phyloP scores from a whole-genome alignment of 2,797 vertebrate species.

The Girardinus metallicus region DNA sequence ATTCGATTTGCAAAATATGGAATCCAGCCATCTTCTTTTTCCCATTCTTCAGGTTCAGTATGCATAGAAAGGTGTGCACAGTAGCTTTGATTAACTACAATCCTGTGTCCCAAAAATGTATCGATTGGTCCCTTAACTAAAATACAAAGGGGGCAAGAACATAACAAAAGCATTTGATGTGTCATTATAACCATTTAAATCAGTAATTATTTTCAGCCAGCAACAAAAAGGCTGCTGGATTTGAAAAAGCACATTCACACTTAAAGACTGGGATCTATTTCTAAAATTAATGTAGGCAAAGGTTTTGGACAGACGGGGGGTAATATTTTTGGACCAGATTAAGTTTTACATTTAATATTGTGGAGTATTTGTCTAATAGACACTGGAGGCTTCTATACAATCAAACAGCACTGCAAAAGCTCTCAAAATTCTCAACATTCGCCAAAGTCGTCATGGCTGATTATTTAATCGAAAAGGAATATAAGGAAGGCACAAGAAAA shows the following conservation, averaged over 20 bases:
- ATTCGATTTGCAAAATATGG: conserved; percentile 72
- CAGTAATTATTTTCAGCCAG: conserved; percentile 48
- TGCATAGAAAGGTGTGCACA: conserved; percentile 87
- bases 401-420: conserved; percentile 56
- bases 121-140: conserved; percentile 81
- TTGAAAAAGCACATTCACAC: conserved; percentile 62
- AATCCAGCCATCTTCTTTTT: conserved; percentile 51
- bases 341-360: conserved; percentile 51
- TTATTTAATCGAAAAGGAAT: conserved; percentile 67
- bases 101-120: conserved; percentile 75
- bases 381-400: conserved; percentile 57
- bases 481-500: conserved; percentile 80
- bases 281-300: conserved; percentile 47
- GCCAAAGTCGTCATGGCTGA: conserved; percentile 65
- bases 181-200: conserved; percentile 47
- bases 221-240: conserved; percentile 53
- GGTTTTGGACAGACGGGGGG: conserved; percentile 44
- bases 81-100: conserved; percentile 78
- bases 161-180: conserved; percentile 43
- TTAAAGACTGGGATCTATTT: conserved; percentile 39
- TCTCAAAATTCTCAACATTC: conserved; percentile 52
- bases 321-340: conserved; percentile 46
- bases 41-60: conserved; percentile 65
- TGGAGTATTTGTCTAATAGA: conserved; percentile 56
- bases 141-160: conserved; percentile 56